phyloP scores from a whole-genome alignment of 1,140 invertebrate genomes.

The Pogonomyrmex barbatus region DNA sequence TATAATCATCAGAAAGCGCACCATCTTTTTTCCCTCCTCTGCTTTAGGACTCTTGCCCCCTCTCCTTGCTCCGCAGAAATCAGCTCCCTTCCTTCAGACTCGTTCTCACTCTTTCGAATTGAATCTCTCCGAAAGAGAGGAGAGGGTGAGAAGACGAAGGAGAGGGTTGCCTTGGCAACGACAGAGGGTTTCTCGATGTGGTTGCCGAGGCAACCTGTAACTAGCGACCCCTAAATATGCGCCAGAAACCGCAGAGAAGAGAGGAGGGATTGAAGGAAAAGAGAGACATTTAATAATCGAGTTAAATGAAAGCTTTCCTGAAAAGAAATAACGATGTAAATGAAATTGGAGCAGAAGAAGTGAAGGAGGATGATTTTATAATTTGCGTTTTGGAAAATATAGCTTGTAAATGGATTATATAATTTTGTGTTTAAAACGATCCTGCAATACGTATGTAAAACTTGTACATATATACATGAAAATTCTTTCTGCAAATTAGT shows the following conservation, averaged over 20 bases:
- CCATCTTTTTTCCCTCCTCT: slow-evolving; percentile 61
- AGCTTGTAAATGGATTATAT: not conserved
- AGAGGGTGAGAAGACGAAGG: slow-evolving; percentile 64
- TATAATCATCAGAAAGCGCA: slow-evolving; percentile 71
- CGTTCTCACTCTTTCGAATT: slow-evolving; percentile 76
- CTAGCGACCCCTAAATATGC: slow-evolving; percentile 74
- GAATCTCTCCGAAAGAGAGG: slow-evolving; percentile 65
- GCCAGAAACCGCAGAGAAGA: slow-evolving; percentile 67
- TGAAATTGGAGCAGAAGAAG: not conserved
- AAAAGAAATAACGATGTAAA: slow-evolving; percentile 25
- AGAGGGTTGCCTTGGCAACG: slow-evolving; percentile 83
- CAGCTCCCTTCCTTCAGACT: slow-evolving; percentile 50
- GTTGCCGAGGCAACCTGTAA: slow-evolving; percentile 83
- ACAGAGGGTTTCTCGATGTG: slow-evolving; percentile 74
- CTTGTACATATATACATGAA: not conserved
- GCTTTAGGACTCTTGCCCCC: not conserved
- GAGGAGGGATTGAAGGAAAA: slow-evolving; percentile 52
- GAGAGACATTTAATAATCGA: slow-evolving; percentile 60
- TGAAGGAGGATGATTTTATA: not conserved
- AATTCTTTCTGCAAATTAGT: not conserved
- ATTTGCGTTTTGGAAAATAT: not conserved
- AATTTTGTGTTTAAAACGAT: not conserved
- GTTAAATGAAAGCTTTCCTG: slow-evolving; percentile 41
- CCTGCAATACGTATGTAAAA: not conserved
- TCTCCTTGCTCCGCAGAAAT: not conserved